Evolutionary conservation across 2,888 invertebrate species (phyloP), one percentile per base, ranked within the genome.

Genomic region (Linnaemya tessellans): DNA sequence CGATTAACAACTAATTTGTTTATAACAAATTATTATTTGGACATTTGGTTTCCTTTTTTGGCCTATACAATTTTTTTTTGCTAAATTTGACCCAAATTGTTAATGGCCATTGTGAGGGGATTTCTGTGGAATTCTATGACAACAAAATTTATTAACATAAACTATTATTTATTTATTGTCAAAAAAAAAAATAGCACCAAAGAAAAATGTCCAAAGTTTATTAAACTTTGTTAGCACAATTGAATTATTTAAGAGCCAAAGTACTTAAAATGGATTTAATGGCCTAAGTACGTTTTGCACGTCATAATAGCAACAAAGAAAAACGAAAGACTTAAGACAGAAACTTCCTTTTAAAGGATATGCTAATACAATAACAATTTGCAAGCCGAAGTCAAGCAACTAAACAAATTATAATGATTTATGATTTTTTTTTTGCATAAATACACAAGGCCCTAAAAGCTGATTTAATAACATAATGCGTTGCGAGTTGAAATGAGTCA

Each of bases 401-500:
- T 35, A 62, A 35, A 54, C 15, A 58, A 70, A 62, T 35, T 58
- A 78, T 22, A 11, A 78, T 78, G 58, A 49, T 43, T 65, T n/a
- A 54, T 65, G 15, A 43, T n/a, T n/a, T n/a, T n/a, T n/a, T 49
- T 73, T 73, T 73, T 80, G 58, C 73, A 80, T 73, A 73, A 80
- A 35, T n/a, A 46, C 71, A 56, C 58, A 38, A 46, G 13, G 64
- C 38, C 67, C n/a, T n/a, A n/a, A n/a, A 46, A 11, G 43, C 15
- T 49, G 22, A 41, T 30, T 10, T 43, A n/a, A 54, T 30, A 65
- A 49, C 18, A 30, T 56, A 70, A 65, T 77, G 49, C 70, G 56
- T 71, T 82, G 56, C 73, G 18, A 9, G 46, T 4, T 25, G n/a
- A 64, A 70, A 82, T 82, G 82, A 82, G 49, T 82, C 82, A 82